These are phyloP conservation scores for Hemichromis elongatus DNA, from an alignment of 2,113 vertebrate genomes.

Conservation along the genomic window DNA sequence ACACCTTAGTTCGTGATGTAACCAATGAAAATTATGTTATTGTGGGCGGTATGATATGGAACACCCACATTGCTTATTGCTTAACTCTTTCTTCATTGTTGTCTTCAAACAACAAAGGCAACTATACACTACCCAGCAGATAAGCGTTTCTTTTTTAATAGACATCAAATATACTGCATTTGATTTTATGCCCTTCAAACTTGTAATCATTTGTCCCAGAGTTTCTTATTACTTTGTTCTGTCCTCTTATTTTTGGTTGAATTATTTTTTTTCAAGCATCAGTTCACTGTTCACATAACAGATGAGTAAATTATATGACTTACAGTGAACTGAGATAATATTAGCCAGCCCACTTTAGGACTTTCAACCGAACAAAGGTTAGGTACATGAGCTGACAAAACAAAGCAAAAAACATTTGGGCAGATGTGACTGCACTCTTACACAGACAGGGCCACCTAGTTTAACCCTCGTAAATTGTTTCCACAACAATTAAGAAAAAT, in stretches of 20 bases:
- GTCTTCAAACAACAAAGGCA: background rate
- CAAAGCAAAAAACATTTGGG: background rate
- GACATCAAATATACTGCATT: background rate
- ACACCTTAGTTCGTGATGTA: background rate
- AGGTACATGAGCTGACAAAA: background rate
- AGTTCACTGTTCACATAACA: background rate
- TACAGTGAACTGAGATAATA: background rate
- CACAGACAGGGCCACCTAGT: background rate
- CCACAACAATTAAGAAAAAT: constrained; percentile 50
- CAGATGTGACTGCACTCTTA: background rate
- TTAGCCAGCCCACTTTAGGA: background rate
- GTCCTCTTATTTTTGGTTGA: background rate
- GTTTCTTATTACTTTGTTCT: background rate
- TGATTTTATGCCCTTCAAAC: background rate
- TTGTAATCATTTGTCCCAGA: background rate
- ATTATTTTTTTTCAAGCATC: background rate
- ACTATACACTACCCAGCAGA: background rate
- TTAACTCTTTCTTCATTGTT: background rate
- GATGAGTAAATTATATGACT: background rate
- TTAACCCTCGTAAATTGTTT: constrained; percentile 48
- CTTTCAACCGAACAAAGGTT: background rate
- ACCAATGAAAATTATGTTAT: background rate
- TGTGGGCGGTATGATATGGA: background rate
- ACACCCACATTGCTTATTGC: background rate
- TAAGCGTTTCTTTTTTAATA: background rate